phyloP scores from a whole-genome alignment of 2,113 vertebrate genomes.

The Scortum barcoo region DNA sequence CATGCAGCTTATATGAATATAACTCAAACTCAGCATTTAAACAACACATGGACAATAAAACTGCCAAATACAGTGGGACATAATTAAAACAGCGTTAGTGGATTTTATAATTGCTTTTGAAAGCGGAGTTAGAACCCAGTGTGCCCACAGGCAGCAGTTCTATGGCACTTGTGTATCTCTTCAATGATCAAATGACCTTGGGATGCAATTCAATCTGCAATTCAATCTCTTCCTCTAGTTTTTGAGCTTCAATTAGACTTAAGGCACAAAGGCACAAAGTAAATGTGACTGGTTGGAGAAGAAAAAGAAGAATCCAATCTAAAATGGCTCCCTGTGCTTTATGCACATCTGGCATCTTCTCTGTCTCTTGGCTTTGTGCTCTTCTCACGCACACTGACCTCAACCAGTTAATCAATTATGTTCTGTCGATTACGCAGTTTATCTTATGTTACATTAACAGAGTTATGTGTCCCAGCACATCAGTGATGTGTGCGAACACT shows the following conservation, averaged over 20 bases:
- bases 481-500: slow-evolving; percentile 20
- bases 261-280: slow-evolving; percentile 72
- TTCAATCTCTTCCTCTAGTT: slow-evolving; percentile 68
- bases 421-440: too few relatives aligned
- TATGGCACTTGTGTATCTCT: slow-evolving; percentile 57
- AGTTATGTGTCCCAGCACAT: slow-evolving; percentile 8
- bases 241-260: slow-evolving; percentile 75
- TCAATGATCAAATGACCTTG: slow-evolving; percentile 75
- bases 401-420: slow-evolving; percentile 33
- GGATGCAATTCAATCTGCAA: slow-evolving; percentile 78
- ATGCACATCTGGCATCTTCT: slow-evolving; percentile 25
- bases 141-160: slow-evolving; percentile 35
- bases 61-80: slow-evolving; percentile 31
- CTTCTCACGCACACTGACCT: slow-evolving; percentile 24
- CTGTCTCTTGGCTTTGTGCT: not conserved
- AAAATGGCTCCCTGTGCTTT: slow-evolving; percentile 31
- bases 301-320: slow-evolving; percentile 63
- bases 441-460: slow-evolving; percentile 33
- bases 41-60: slow-evolving; percentile 52
- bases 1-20: slow-evolving; percentile 7
- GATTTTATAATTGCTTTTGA: slow-evolving; percentile 61
- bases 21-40: slow-evolving; percentile 33
- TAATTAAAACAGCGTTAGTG: slow-evolving; percentile 42
- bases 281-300: slow-evolving; percentile 66
- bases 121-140: slow-evolving; percentile 10